Conservation (phyloP, 2,113 vertebrate species). For the Tetrao urogallus region DNA sequence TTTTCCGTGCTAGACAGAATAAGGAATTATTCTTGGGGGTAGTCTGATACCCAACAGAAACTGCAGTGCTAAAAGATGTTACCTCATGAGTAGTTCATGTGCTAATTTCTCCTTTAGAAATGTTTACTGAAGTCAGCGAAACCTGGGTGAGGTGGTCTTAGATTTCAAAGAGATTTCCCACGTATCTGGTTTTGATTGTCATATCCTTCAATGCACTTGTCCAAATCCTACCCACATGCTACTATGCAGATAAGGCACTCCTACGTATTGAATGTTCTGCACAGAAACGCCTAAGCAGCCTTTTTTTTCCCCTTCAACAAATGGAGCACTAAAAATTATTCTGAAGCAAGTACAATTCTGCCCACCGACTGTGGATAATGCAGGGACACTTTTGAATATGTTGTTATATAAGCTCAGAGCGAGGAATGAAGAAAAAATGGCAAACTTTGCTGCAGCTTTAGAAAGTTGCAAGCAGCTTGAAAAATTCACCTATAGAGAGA, state of each 20-base stretch:
- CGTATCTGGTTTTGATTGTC: constrained; percentile 64
- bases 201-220: constrained; percentile 53
- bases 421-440: neutral
- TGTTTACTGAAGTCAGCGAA: constrained; percentile 26
- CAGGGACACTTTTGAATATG: constrained; percentile 20
- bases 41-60: neutral
- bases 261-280: constrained; percentile 71
- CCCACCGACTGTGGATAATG: constrained; percentile 28
- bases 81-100: neutral
- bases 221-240: constrained; percentile 71
- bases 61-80: neutral
- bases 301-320: constrained; percentile 22
- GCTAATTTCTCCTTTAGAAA: constrained; percentile 11
- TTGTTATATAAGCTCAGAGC: constrained; percentile 28
- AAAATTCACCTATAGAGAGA: neutral
- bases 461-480: neutral
- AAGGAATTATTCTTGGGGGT: neutral
- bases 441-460: neutral
- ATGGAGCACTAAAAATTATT: constrained; percentile 21
- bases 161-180: constrained; percentile 70
- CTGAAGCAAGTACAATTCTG: constrained; percentile 19
- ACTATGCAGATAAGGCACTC: constrained; percentile 69
- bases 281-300: constrained; percentile 38
- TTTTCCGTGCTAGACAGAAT: constrained; percentile 49
- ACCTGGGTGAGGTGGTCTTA: constrained; percentile 10